phyloP scores from a whole-genome alignment of 2,797 vertebrate genomes.

The Lagothrix lagotricha region DNA sequence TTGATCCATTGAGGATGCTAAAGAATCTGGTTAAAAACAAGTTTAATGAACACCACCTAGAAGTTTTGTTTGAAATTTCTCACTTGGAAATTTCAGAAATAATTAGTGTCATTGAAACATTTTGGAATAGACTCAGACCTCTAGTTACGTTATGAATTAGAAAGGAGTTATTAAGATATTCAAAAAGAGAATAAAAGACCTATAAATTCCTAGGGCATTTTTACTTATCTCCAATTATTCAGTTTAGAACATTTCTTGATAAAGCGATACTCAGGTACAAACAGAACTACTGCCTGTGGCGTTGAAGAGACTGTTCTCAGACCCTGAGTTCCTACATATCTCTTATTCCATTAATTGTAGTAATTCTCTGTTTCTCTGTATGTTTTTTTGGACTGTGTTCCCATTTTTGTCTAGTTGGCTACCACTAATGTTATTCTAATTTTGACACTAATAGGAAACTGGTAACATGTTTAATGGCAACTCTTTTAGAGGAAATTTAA shows the following conservation, averaged over 20 bases:
- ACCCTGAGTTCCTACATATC: neutral
- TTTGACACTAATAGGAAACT: neutral
- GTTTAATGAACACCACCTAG: constrained; percentile 37
- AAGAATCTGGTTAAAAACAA: neutral
- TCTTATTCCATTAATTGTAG: neutral
- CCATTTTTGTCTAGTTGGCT: neutral
- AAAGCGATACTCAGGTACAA: neutral
- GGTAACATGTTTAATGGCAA: neutral
- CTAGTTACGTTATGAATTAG: constrained; percentile 27
- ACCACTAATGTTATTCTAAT: neutral
- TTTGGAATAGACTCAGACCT: neutral
- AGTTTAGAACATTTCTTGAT: neutral
- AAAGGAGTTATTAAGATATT: constrained; percentile 43
- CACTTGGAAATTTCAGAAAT: constrained; percentile 55
- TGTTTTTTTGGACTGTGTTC: neutral
- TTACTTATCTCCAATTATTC: constrained; percentile 4
- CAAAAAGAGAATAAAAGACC: constrained; percentile 56
- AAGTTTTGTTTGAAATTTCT: constrained; percentile 52
- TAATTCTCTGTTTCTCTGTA: neutral
- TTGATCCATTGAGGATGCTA: neutral
- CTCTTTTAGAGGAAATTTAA: neutral
- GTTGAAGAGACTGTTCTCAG: neutral
- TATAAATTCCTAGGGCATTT: constrained; percentile 10
- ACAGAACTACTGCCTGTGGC: neutral
- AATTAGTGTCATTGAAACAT: constrained; percentile 66